Conservation (phyloP, 1,140 invertebrate genomes). For the Cylas formicarius region DNA sequence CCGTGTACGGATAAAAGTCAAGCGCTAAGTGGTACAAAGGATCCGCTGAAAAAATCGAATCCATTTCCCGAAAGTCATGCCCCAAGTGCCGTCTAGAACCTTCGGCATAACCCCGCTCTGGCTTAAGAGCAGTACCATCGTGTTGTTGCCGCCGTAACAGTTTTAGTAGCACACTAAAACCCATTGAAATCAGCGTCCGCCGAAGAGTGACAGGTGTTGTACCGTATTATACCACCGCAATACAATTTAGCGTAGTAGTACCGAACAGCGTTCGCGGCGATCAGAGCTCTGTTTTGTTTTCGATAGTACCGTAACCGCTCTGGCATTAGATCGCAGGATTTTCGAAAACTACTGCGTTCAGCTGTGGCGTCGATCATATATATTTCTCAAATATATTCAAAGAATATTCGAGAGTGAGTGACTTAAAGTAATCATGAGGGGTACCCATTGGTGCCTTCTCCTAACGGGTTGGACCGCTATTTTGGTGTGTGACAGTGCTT, state of each 20-base stretch:
- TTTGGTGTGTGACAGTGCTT: constrained; percentile 13
- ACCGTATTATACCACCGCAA: neutral
- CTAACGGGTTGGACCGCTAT: too few species aligned
- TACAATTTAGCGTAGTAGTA: constrained; percentile 1
- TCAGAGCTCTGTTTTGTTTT: neutral
- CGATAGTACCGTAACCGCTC: neutral
- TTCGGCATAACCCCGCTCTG: too few species aligned
- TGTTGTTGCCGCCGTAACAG: constrained; percentile 11
- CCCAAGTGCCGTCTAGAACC: too few species aligned
- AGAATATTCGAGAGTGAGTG: neutral
- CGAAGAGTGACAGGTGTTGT: constrained; percentile 13
- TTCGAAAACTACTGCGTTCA: neutral
- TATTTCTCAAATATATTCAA: neutral
- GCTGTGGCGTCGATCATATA: neutral
- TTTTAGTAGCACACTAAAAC: constrained; percentile 28
- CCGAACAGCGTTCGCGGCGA: neutral
- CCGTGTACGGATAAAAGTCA: too few species aligned
- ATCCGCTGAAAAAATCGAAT: too few species aligned
- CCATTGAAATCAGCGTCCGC: constrained; percentile 16
- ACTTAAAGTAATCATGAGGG: constrained; percentile 8
- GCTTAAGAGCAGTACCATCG: too few species aligned
- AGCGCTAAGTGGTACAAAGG: too few species aligned
- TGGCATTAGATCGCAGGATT: neutral
- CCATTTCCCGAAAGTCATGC: too few species aligned
- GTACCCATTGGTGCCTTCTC: constrained; percentile 4